These are phyloP conservation scores for Sebastes schlegelii DNA, from an alignment of 2,113 vertebrate genomes.

Conservation along the genomic window DNA sequence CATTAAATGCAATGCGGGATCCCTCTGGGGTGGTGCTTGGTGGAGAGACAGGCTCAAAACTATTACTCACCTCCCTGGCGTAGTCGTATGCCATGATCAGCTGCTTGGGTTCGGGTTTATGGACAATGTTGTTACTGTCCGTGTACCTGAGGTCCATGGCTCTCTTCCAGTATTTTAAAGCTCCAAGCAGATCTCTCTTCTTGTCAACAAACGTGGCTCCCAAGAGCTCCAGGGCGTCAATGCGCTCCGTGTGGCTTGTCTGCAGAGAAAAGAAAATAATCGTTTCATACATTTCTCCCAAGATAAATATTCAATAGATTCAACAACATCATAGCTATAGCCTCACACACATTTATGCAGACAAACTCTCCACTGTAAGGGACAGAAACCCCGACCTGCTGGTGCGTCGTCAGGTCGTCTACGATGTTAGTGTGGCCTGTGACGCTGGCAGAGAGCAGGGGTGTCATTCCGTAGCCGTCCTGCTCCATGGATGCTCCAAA, in stretches of 20 bases:
- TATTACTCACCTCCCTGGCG: conserved; percentile 89
- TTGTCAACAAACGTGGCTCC: conserved; percentile 99
- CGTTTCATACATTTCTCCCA: not conserved
- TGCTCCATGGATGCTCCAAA: conserved; percentile 98
- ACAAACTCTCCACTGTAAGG: not conserved
- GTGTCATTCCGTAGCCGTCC: conserved; percentile 98
- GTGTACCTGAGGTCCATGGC: conserved; percentile 96
- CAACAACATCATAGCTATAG: not conserved
- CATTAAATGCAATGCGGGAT: not conserved
- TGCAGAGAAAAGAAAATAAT: conserved; percentile 49
- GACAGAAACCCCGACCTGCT: conserved; percentile 61
- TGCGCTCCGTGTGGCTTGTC: conserved; percentile 90
- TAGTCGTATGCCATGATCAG: conserved; percentile 97
- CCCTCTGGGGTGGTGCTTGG: not conserved
- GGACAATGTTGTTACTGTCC: conserved; percentile 89
- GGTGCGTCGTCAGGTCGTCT: conserved; percentile 94
- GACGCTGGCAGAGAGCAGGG: conserved; percentile 96
- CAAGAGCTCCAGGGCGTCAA: conserved; percentile 94
- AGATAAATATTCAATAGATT: not conserved
- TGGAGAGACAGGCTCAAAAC: not conserved
- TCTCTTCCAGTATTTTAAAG: conserved; percentile 98
- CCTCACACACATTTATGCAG: not conserved
- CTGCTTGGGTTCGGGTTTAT: conserved; percentile 91
- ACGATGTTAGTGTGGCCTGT: conserved; percentile 99
- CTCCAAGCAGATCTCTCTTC: conserved; percentile 96